Evolutionary conservation across 2,113 vertebrate genomes (phyloP), one percentile per base, ranked within the genome.

Genomic region (Raja brachyura): DNA sequence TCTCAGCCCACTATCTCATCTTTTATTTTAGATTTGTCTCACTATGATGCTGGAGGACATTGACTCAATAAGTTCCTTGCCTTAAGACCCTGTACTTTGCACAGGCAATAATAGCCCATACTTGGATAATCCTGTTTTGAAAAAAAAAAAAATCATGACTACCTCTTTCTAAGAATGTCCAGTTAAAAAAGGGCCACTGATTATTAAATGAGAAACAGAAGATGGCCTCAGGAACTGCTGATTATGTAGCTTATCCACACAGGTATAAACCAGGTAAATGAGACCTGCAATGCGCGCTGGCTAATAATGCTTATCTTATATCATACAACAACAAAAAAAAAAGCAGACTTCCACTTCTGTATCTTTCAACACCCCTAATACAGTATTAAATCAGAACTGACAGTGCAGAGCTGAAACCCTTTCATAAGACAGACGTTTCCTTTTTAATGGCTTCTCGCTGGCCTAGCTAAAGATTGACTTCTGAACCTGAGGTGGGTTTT

Each of bases 381-480:
- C 94, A 95, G 95, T 95, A 97, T 97, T 97, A 97, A 97, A 97
- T 97, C 96, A 97, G 96, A 95, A 94, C 94, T 95, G 93, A 94
- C 66, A 95, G 95, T 96, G 95, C 94, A 93, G 94, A 96, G 96
- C 96, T 96, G 97, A 96, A 96, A 95, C 11, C 95, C 96, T 96
- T 97, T 97, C 96, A 97, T 92, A 74, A 92, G 90, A 73, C 90
- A 92, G 90, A 54, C 90, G 9, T 97, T 97, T 97, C 97, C 96
- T 97, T 96, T 74, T 96, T 96, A 96, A 96, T 97, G 96, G 97
- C 96, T 97, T 97, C 97, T 97, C 95, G 96, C 95, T 97, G 96
- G 96, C 96, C 90, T 54, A 74, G 90, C 90, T 92, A 73, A 92
- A 74, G 90, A 92, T 92, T 92, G 90, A 92, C 90, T 92, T 92